These are phyloP conservation scores for Leptinotarsa tumamoca DNA, from an alignment of 2,888 invertebrate genomes.

Conservation along the genomic window DNA sequence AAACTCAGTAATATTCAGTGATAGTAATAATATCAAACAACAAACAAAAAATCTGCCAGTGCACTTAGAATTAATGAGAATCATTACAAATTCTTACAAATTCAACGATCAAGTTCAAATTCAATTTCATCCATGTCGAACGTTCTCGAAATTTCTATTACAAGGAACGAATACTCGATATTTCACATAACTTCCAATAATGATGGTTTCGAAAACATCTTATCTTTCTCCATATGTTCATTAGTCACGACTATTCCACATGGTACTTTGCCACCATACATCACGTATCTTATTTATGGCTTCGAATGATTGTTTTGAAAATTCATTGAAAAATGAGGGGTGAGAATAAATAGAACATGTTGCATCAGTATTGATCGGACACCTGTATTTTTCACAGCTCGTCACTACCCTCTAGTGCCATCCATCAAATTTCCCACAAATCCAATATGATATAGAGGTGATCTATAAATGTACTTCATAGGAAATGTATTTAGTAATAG, in stretches of 20 bases:
- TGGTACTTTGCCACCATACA: background rate
- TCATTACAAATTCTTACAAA: no score
- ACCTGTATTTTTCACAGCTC: conserved; percentile 22
- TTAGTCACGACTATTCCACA: background rate
- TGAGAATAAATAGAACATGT: conserved; percentile 5
- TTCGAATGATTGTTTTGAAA: background rate
- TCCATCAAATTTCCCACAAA: conserved; percentile 24
- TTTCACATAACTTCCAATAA: no score
- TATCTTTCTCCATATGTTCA: background rate
- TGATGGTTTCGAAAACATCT: no score
- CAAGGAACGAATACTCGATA: no score
- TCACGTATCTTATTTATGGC: background rate
- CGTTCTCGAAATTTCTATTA: no score
- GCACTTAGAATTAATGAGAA: no score
- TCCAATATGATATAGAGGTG: conserved; percentile 27
- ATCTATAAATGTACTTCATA: conserved; percentile 45
- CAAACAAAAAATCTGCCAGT: no score
- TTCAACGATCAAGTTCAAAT: no score
- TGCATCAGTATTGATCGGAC: conserved; percentile 4
- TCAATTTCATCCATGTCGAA: no score
- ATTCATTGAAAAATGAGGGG: background rate
- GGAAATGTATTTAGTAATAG: conserved; percentile 44
- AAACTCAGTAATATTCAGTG: no score
- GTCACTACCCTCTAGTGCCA: conserved; percentile 13
- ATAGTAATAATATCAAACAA: no score